Conservation (phyloP, 2,113 vertebrate genomes). For the Cichladusa arquata region DNA sequence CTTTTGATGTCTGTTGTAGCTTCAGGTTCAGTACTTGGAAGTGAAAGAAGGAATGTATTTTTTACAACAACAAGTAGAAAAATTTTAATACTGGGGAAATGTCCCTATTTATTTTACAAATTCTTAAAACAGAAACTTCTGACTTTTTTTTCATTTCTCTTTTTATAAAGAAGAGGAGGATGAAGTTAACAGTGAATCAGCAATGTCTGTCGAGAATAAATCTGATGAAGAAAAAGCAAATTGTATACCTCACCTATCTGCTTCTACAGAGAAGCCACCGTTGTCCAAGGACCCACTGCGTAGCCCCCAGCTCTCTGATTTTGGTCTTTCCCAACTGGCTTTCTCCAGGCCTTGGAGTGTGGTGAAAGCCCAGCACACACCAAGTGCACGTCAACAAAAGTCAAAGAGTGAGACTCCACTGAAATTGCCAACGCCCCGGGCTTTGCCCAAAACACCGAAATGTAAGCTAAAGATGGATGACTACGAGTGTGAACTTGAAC, state of each 20-base stretch:
- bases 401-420: not conserved
- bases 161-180: slow-evolving; percentile 17
- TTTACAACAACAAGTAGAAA: not conserved
- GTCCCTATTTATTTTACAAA: not conserved
- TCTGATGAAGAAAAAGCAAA: slow-evolving; percentile 5
- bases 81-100: accelerated
- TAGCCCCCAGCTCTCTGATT: slow-evolving; percentile 86
- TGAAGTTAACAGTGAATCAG: not conserved
- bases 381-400: not conserved
- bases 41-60: not conserved
- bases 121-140: not conserved
- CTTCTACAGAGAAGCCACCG: not conserved
- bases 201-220: not conserved
- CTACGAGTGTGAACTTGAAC: slow-evolving; percentile 74
- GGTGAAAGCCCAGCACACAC: not conserved
- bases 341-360: slow-evolving; percentile 63
- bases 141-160: not conserved
- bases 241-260: not conserved
- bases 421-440: not conserved
- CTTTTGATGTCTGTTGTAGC: not conserved
- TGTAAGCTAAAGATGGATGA: slow-evolving; percentile 80
- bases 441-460: slow-evolving; percentile 80
- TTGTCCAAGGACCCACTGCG: slow-evolving; percentile 32
- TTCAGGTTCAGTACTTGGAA: not conserved
- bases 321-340: slow-evolving; percentile 84